Conservation (phyloP, 2,888 invertebrate species). For the Spodoptera exigua region DNA sequence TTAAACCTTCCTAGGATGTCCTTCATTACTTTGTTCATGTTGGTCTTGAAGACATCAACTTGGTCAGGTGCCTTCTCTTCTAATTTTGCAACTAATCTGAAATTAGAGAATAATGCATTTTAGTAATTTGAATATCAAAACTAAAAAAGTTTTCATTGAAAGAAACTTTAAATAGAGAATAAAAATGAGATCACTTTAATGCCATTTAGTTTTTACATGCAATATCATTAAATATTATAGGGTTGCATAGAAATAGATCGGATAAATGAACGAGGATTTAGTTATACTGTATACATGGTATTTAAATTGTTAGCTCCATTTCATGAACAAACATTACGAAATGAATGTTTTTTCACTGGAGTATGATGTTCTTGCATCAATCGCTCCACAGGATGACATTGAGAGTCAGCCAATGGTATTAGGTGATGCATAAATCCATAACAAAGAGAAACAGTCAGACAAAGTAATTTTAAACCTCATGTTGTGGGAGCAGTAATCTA, state of each 20-base stretch:
- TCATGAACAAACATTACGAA: slow-evolving; percentile 84
- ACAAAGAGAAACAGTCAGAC: neutral
- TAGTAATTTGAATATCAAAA: slow-evolving; percentile 9
- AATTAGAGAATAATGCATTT: slow-evolving; percentile 69
- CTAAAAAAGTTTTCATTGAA: neutral
- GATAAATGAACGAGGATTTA: too few species aligned
- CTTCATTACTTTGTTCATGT: slow-evolving; percentile 98
- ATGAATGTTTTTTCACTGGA: slow-evolving; percentile 84
- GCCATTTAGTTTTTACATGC: too few species aligned
- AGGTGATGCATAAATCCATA: slow-evolving; percentile 73
- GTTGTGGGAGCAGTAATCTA: too few species aligned
- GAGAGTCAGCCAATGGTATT: slow-evolving; percentile 76
- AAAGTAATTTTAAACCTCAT: neutral
- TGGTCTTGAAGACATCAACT: slow-evolving; percentile 96
- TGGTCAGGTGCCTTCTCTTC: slow-evolving; percentile 95
- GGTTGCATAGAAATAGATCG: too few species aligned
- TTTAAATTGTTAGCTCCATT: slow-evolving; percentile 76
- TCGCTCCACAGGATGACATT: slow-evolving; percentile 77
- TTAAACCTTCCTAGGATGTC: slow-evolving; percentile 96
- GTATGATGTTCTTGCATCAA: slow-evolving; percentile 82
- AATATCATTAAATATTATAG: too few species aligned
- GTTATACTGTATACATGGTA: neutral
- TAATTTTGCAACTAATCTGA: slow-evolving; percentile 93
- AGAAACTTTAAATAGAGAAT: neutral
- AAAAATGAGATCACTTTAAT: too few species aligned